Evolutionary conservation across 1,140 invertebrate species (phyloP), one percentile per base, ranked within the genome.

Genomic region (Zelostemma sp.): DNA sequence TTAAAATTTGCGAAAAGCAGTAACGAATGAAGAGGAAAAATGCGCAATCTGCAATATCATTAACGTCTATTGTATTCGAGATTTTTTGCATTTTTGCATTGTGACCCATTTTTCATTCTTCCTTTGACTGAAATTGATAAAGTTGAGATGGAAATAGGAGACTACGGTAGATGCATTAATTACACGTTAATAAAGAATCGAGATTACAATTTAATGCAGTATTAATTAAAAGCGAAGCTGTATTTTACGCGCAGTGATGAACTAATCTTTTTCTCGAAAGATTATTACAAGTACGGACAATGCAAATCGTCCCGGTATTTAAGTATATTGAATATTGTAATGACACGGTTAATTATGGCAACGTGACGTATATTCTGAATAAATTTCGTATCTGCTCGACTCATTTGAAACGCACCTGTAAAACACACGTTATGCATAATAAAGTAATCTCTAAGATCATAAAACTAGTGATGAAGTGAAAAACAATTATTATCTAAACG

Each of bases 111-210:
- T 64, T 67, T 59, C 56, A 67, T 57, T 68, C 56, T 64, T 67
- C 60, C 56, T 72, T 64, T 72, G 56, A 68, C 56, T 72, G 60
- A 65, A 51, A 68, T 65, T 72, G 47, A 68, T 68, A 64, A 68
- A 57, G 55, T 64, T 64, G 56, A 64, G 69, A 67, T 57, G 47
- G 60, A 47, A 60, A 43, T 28, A 53, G 56, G 50, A 66, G 56
- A 53, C 49, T 60, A 50, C 68, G 61, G 60, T 67, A 72, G 51
- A 55, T 72, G 59, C 56, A 72, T 67, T 72, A 64, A 72, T 72
- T 72, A 60, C 56, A 61, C 56, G 62, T 67, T 67, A 72, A 72
- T 72, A 64, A 67, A 67, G 56, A 72, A 72, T 72, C 47, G 55
- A 56, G 64, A 72, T 72, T 72, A 67, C 62, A 67, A 64, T 67